phyloP scores from a whole-genome alignment of 2,113 vertebrate species.

The Oreochromis tanganicae region DNA sequence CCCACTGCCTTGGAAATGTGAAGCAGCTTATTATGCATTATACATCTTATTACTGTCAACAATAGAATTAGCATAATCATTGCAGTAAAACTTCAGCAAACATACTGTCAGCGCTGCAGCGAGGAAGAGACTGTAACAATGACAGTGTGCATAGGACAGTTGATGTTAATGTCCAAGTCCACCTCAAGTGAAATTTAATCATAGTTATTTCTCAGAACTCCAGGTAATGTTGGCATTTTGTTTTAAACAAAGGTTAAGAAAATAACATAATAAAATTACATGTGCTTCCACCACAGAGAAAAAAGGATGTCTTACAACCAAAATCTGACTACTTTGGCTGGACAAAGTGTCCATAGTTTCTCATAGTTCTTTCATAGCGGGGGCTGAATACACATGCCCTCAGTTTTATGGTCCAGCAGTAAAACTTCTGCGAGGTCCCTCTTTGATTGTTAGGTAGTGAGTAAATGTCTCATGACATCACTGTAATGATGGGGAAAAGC shows the following conservation, averaged over 20 bases:
- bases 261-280: not conserved
- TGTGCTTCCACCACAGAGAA: not conserved
- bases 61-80: not conserved
- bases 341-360: not conserved
- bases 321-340: not conserved
- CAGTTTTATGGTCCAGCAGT: not conserved
- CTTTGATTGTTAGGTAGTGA: not conserved
- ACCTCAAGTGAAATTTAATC: not conserved
- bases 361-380: not conserved
- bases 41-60: not conserved
- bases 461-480: slow-evolving; percentile 10
- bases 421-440: not conserved
- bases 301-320: not conserved
- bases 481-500: not conserved
- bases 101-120: not conserved
- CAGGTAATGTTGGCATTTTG: not conserved
- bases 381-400: not conserved
- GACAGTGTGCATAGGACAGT: not conserved
- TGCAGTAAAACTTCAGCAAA: not conserved
- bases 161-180: not conserved
- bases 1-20: not conserved
- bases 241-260: not conserved
- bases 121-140: not conserved
- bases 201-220: not conserved
- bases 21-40: not conserved